Percentiles rank a stretch among this genome's conserved stretches.
Evolutionary conservation across 2,888 invertebrate genomes (phyloP).

Genomic region (Nomada lathburiana): DNA sequence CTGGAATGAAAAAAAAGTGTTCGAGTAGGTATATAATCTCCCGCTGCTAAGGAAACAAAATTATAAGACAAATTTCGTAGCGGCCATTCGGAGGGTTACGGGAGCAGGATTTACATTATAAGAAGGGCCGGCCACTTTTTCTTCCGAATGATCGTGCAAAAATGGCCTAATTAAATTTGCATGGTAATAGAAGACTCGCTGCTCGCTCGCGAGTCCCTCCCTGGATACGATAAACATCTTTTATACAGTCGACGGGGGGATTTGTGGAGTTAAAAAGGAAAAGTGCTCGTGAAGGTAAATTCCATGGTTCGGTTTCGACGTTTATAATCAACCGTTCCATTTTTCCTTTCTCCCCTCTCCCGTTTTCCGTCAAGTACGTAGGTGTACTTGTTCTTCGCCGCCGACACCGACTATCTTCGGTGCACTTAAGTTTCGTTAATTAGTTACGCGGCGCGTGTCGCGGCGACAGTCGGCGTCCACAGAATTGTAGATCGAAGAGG

Average conservation of each 20-base stretch:
- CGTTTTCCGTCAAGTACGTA: too few species aligned
- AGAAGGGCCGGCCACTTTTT: slow-evolving; percentile 17
- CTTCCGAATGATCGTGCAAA: slow-evolving; percentile 16
- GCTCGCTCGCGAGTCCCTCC: not conserved
- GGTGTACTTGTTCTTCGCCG: too few species aligned
- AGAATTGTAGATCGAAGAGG: not conserved
- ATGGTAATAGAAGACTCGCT: slow-evolving; percentile 41
- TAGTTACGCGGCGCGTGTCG: slow-evolving; percentile 1
- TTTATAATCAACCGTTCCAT: not conserved
- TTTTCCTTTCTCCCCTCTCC: not conserved
- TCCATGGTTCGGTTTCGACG: slow-evolving; percentile 18
- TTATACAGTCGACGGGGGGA: not conserved
- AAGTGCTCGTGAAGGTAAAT: slow-evolving; percentile 51
- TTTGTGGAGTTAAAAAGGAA: slow-evolving; percentile 38
- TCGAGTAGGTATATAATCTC: too few species aligned
- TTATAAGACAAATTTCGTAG: not conserved
- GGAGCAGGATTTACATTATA: slow-evolving; percentile 8
- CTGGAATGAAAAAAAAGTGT: too few species aligned
- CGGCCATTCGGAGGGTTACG: not conserved
- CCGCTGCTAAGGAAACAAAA: too few species aligned
- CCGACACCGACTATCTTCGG: not conserved
- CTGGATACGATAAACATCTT: not conserved
- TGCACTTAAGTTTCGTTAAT: not conserved
- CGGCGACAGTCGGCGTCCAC: not conserved
- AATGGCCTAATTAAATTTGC: slow-evolving; percentile 59